A percentile compares a stretch with the other conserved stretches of the same genome.
Conservation (phyloP, 2,888 invertebrate genomes). For the Masnerella sp. region DNA sequence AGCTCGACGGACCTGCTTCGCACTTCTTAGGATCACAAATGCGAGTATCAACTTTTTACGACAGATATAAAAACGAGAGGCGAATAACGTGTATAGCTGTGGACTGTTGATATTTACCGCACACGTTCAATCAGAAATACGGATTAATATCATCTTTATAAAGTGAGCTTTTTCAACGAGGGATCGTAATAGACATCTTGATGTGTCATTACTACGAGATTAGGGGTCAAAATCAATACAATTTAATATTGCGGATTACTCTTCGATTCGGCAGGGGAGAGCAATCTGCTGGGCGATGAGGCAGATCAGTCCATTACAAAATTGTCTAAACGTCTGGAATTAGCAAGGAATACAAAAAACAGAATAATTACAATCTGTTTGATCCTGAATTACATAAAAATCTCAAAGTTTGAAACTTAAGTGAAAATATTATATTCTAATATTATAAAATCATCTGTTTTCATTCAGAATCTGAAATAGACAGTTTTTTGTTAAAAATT, state of each 20-base stretch:
- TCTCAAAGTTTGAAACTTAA: too few species aligned
- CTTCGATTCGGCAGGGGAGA: background rate
- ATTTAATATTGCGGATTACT: conserved; percentile 15
- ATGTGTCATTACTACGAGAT: conserved; percentile 14
- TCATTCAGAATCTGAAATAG: too few species aligned
- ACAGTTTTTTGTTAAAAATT: too few species aligned
- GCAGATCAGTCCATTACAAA: background rate
- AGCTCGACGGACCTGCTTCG: too few species aligned
- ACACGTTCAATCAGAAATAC: background rate
- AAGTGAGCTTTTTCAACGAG: conserved; percentile 7
- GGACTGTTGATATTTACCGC: conserved; percentile 3
- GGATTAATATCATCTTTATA: conserved; percentile 20
- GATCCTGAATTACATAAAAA: too few species aligned
- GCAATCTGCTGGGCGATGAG: background rate
- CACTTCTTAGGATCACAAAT: too few species aligned
- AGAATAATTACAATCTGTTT: background rate
- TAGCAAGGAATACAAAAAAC: background rate
- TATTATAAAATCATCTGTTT: too few species aligned
- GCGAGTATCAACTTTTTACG: conserved; percentile 3
- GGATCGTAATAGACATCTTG: conserved; percentile 11
- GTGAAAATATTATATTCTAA: too few species aligned
- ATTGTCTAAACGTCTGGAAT: background rate
- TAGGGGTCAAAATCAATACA: conserved; percentile 20
- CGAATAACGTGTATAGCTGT: background rate
- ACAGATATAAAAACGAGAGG: conserved; percentile 2